Evolutionary conservation across 2,888 invertebrate species (phyloP).

Genomic region (Shargacucullia verbasci): DNA sequence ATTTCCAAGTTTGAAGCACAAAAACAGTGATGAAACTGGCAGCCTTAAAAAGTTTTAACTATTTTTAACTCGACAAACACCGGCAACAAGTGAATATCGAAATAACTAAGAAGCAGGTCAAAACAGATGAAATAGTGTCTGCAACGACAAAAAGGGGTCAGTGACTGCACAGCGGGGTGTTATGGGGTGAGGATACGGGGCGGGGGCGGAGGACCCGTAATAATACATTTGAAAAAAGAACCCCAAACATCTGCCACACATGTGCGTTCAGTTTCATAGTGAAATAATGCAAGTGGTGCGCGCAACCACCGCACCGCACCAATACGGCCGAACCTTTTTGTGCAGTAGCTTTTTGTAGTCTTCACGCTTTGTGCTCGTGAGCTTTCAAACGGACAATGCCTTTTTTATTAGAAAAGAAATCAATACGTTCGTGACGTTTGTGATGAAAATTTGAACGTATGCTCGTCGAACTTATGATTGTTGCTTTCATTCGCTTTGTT

Average conservation of each 20-base stretch:
- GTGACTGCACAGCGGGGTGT: conserved; percentile 82
- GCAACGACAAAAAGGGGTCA: conserved; percentile 82
- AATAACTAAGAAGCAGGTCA: conserved; percentile 75
- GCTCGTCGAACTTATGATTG: conserved; percentile 37
- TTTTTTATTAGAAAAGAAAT: conserved; percentile 81
- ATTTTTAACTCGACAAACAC: conserved; percentile 39
- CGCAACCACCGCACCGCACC: conserved; percentile 76
- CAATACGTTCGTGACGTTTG: conserved; percentile 76
- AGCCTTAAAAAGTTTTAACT: conserved; percentile 30
- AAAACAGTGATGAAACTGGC: conserved; percentile 31
- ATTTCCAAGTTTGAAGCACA: conserved; percentile 25
- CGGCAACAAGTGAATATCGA: conserved; percentile 56
- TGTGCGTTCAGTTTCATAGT: conserved; percentile 82
- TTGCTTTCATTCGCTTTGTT: conserved; percentile 49
- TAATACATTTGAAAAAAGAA: conserved; percentile 85
- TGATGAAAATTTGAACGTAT: conserved; percentile 58
- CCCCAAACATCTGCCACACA: conserved; percentile 87
- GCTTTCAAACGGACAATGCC: conserved; percentile 82
- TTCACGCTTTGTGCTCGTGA: conserved; percentile 83
- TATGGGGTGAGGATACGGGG: conserved; percentile 54
- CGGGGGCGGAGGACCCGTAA: conserved; percentile 73
- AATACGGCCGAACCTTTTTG: conserved; percentile 78
- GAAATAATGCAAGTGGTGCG: conserved; percentile 84
- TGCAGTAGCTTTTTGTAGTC: conserved; percentile 83
- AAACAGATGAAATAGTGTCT: conserved; percentile 72